These are phyloP conservation scores for Polypterus bichir DNA, from an alignment of 2,113 vertebrate genomes.

Conservation along the genomic window DNA sequence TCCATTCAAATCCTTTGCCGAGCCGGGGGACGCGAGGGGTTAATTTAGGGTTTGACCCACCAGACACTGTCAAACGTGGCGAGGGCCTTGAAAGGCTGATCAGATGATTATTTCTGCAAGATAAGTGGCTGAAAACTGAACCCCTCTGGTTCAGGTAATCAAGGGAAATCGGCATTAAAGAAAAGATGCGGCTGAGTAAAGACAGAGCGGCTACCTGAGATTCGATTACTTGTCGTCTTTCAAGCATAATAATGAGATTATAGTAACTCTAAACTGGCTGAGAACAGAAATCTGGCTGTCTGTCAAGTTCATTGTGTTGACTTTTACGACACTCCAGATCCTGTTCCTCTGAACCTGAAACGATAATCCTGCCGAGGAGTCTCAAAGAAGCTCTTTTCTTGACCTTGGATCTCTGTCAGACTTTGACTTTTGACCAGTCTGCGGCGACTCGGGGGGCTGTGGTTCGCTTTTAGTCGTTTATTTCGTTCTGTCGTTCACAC, in stretches of 20 bases:
- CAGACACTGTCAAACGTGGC: slow-evolving; percentile 46
- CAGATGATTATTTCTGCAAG: slow-evolving; percentile 69
- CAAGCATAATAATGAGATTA: slow-evolving; percentile 81
- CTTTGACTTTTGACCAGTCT: slow-evolving; percentile 36
- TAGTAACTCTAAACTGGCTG: slow-evolving; percentile 77
- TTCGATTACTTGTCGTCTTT: slow-evolving; percentile 81
- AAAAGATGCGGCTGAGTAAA: slow-evolving; percentile 49
- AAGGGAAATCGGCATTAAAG: slow-evolving; percentile 58
- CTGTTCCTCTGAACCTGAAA: slow-evolving; percentile 58
- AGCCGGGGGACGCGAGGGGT: slow-evolving; percentile 36
- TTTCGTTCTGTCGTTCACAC: slow-evolving; percentile 8
- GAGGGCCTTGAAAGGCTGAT: slow-evolving; percentile 56
- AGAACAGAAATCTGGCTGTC: slow-evolving; percentile 73
- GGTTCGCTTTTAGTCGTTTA: slow-evolving; percentile 8
- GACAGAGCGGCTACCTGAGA: slow-evolving; percentile 57
- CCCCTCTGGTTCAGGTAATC: slow-evolving; percentile 73
- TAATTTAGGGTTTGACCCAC: slow-evolving; percentile 55
- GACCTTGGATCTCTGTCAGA: slow-evolving; percentile 35
- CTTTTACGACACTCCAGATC: slow-evolving; percentile 61
- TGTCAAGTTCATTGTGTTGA: slow-evolving; percentile 73
- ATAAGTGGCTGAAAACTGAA: slow-evolving; percentile 78
- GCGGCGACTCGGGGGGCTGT: slow-evolving; percentile 8
- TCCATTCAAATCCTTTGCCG: background rate
- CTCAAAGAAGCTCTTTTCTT: slow-evolving; percentile 40
- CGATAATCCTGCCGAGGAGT: slow-evolving; percentile 49